Evolutionary conservation across 2,888 invertebrate genomes (phyloP), one percentile per base, ranked within the genome.

Genomic region (Netelia melanura): DNA sequence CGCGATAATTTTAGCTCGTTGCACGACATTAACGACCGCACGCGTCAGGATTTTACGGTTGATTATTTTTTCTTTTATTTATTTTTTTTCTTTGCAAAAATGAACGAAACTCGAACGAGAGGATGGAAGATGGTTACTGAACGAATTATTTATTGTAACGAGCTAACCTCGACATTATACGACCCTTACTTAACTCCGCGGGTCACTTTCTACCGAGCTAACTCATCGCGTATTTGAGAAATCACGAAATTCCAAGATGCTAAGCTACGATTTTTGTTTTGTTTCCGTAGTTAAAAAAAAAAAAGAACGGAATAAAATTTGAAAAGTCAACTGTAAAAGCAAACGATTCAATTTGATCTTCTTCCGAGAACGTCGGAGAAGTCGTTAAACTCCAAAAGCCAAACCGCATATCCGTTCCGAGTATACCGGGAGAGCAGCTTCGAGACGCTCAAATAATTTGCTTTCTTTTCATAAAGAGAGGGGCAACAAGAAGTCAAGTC

Each of bases 1-100:
- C 76, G 81, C 80, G 90, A 87, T 90, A 91, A 92, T 91, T 92
- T 91, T 91, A 92, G 90, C 90, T 85, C 85, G 89, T 91, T 90
- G 89, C 87, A 86, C 85, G 90, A 91, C 90, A 89, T 90, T 90
- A 90, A 90, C 89, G 89, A 90, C 86, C 84, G 78, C 82, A 85
- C 76, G 86, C 85, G 86, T 86, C 84, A 82, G 84, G 58, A 78
- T 78, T 71, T 68, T 64, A 38, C 64, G 70, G 84, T 38, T 38
- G 6, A 38, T 38, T 6, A 38, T n/a, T 56, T 79, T 58, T 14
- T n/a, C 8, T 44, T n/a, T 64, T 23, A 23, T 10, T 62, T 52
- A 23, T 48, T 23, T 67, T 48, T 67, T 67, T 56, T 21, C 52
- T 44, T 79, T 61, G 30, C 17, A 25, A 54, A 43, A 38, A 30